Percentiles rank a stretch among this genome's conserved stretches.
Evolutionary conservation across 2,888 invertebrate genomes (phyloP).

Genomic region (Lepidochrysops patricia): DNA sequence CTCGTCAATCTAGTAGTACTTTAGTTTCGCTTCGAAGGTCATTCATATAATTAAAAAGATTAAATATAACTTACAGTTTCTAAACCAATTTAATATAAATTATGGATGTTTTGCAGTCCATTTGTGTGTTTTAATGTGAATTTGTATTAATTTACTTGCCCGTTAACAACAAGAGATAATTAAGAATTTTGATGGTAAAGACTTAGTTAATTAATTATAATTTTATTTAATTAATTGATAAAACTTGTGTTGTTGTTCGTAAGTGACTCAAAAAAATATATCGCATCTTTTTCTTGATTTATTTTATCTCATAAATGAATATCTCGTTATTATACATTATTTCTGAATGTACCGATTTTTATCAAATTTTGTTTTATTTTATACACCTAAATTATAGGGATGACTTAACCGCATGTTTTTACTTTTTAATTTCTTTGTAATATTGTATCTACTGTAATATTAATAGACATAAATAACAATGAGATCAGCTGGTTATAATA

Average conservation of each 20-base stretch:
- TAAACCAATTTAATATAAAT: slow-evolving; percentile 20
- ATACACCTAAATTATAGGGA: too few species aligned
- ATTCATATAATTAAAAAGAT: slow-evolving; percentile 24
- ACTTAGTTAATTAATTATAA: neutral
- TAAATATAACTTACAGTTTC: slow-evolving; percentile 24
- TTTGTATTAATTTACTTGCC: slow-evolving; percentile 4
- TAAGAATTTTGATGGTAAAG: neutral
- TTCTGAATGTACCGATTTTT: too few species aligned
- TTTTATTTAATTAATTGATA: neutral
- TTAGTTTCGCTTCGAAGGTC: slow-evolving; percentile 23
- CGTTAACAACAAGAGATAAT: neutral
- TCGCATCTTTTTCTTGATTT: too few species aligned
- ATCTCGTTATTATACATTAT: too few species aligned
- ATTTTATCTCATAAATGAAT: too few species aligned
- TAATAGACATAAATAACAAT: too few species aligned
- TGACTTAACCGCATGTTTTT: too few species aligned
- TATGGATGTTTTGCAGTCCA: neutral
- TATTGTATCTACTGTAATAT: too few species aligned
- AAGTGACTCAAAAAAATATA: neutral
- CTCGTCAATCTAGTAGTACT: slow-evolving; percentile 22
- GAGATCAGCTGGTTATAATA: too few species aligned
- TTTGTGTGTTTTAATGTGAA: slow-evolving; percentile 8
- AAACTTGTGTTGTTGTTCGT: neutral
- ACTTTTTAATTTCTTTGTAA: too few species aligned
- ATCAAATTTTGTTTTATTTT: too few species aligned